These are phyloP conservation scores for Chouioia cunea DNA, from an alignment of 2,888 invertebrate genomes.

Conservation along the genomic window DNA sequence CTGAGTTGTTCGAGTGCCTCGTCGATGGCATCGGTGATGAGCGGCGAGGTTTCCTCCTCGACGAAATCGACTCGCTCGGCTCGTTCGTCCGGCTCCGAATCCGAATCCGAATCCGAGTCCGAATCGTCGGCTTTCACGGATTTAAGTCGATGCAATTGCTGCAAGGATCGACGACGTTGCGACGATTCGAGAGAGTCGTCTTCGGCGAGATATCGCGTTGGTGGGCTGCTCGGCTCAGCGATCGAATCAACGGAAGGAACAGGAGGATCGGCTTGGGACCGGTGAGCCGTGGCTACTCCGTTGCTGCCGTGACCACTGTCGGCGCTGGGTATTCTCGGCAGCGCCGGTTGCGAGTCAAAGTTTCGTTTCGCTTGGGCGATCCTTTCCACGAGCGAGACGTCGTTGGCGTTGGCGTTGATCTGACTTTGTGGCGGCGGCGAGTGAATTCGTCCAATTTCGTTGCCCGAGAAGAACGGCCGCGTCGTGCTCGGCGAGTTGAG, in stretches of 20 bases:
- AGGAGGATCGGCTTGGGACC: too few relatives aligned
- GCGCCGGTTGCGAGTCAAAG: conserved; percentile 29
- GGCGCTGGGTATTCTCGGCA: conserved; percentile 20
- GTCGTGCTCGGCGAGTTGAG: conserved; percentile 49
- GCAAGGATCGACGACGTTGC: conserved; percentile 28
- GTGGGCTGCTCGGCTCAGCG: background rate
- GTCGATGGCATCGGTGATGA: conserved; percentile 27
- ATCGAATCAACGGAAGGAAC: too few relatives aligned
- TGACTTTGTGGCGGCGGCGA: conserved; percentile 8
- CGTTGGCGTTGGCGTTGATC: conserved; percentile 18
- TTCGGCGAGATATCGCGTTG: conserved; percentile 2
- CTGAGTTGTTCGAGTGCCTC: conserved; percentile 44
- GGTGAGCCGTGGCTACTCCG: too few relatives aligned
- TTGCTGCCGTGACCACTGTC: background rate
- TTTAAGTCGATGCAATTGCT: conserved; percentile 21
- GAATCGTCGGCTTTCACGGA: conserved; percentile 31
- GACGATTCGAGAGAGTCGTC: background rate
- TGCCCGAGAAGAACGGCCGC: conserved; percentile 53
- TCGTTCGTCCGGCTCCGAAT: conserved; percentile 43
- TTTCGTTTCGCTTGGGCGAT: conserved; percentile 34
- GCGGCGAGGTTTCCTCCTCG: conserved; percentile 49
- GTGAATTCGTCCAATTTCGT: conserved; percentile 37
- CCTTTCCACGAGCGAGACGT: conserved; percentile 25
- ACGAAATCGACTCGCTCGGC: conserved; percentile 19
- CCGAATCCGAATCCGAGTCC: too few relatives aligned